Percentiles rank a stretch among this genome's conserved stretches.
phyloP scores from a whole-genome alignment of 2,797 vertebrate species.

The Channallabes apus region DNA sequence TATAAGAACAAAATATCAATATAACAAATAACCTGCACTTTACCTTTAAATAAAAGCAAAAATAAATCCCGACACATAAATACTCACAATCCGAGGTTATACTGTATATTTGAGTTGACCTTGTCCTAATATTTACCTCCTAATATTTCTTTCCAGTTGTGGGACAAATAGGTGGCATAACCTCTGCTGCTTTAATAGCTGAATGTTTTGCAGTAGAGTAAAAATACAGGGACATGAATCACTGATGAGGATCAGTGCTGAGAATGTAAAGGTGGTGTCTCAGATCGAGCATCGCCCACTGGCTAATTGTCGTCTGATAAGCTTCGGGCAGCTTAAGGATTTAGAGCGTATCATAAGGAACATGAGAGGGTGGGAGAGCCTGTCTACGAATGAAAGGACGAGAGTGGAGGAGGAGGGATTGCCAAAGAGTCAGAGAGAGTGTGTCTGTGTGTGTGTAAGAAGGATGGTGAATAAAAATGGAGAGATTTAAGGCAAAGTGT shows the following conservation, averaged over 20 bases:
- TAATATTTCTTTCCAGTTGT: neutral
- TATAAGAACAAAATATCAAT: no score
- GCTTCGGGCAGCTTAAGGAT: conserved; percentile 66
- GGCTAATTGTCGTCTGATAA: conserved; percentile 63
- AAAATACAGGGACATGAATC: neutral
- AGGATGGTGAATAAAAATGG: neutral
- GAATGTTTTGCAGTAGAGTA: neutral
- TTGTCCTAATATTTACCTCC: neutral
- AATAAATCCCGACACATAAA: no score
- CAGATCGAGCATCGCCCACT: conserved; percentile 39
- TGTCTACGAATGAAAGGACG: conserved; percentile 23
- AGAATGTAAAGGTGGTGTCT: conserved; percentile 33
- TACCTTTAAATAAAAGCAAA: no score
- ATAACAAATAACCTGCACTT: no score
- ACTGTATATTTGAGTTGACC: neutral
- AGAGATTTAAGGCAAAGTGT: conserved; percentile 29
- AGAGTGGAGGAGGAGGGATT: conserved; percentile 27
- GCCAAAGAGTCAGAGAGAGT: neutral
- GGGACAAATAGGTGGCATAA: no score
- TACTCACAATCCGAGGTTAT: no score
- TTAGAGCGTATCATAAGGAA: conserved; percentile 59
- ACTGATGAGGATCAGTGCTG: conserved; percentile 21
- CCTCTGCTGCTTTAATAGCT: neutral
- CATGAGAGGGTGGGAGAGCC: conserved; percentile 35
- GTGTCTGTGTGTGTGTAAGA: conserved; percentile 22